Conservation (phyloP, 2,113 vertebrate genomes). For the Cnemophilus loriae region DNA sequence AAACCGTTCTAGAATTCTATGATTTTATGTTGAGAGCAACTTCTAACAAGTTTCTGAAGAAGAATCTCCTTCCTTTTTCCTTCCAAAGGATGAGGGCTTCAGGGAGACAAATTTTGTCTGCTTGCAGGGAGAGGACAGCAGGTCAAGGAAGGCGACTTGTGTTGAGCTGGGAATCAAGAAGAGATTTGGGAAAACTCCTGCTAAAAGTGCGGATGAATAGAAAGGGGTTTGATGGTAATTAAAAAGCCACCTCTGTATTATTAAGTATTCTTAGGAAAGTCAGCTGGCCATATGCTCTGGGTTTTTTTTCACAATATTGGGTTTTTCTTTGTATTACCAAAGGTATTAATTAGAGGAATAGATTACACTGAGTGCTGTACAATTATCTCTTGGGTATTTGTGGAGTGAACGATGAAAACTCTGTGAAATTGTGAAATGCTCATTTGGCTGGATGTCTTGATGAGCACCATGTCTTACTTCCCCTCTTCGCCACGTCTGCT, state of each 20-base stretch:
- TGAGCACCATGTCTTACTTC: neutral
- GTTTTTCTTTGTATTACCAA: neutral
- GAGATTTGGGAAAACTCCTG: neutral
- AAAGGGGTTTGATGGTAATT: neutral
- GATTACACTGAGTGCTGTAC: neutral
- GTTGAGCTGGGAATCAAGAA: neutral
- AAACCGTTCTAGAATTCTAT: neutral
- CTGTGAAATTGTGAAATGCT: neutral
- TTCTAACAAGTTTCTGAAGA: neutral
- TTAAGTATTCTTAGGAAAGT: neutral
- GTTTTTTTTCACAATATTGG: neutral
- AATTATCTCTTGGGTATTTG: neutral
- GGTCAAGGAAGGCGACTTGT: neutral
- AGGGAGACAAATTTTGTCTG: neutral
- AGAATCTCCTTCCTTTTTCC: neutral
- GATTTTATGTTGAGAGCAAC: neutral
- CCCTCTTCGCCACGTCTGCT: accelerated
- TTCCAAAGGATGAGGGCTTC: neutral
- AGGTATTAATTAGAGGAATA: slow-evolving; percentile 1
- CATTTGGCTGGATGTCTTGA: neutral
- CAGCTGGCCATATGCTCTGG: neutral
- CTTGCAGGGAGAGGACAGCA: neutral
- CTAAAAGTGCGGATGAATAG: neutral
- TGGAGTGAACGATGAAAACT: neutral
- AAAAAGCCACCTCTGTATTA: neutral